These are phyloP conservation scores for Neodiprion fabricii DNA, from an alignment of 1,140 invertebrate species.

Conservation along the genomic window DNA sequence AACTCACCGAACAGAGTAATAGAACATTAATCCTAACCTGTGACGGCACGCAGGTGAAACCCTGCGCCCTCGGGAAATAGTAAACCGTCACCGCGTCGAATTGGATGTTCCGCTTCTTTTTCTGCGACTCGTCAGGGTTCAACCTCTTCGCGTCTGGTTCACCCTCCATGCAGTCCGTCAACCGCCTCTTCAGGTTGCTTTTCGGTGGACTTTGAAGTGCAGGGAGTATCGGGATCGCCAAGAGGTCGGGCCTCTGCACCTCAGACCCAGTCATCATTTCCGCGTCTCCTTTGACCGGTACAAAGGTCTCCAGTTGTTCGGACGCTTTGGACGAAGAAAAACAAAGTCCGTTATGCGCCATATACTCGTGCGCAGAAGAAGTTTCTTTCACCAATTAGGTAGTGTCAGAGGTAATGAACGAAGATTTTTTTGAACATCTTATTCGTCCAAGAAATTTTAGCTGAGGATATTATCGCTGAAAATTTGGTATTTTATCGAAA, in stretches of 20 bases:
- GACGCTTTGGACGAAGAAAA: constrained; percentile 31
- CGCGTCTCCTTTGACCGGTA: constrained; percentile 22
- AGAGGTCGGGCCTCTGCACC: background rate
- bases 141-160: constrained; percentile 55
- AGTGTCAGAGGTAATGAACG: constrained; percentile 5
- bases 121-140: constrained; percentile 56
- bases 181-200: constrained; percentile 66
- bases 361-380: too few relatives aligned
- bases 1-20: background rate
- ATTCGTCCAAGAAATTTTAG: background rate
- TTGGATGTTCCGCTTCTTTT: constrained; percentile 79
- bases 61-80: constrained; percentile 94
- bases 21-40: constrained; percentile 62
- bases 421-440: background rate
- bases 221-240: constrained; percentile 33
- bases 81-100: constrained; percentile 94
- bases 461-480: too few relatives aligned
- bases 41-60: constrained; percentile 97
- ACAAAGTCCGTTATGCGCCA: background rate
- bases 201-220: constrained; percentile 44
- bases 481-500: too few relatives aligned
- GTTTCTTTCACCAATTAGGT: too few relatives aligned
- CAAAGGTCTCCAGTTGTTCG: constrained; percentile 38
- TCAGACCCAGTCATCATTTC: constrained; percentile 29
- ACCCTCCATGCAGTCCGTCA: constrained; percentile 52